Base-by-base conservation (phyloP, 1,140 invertebrate genomes). In the Hyles vespertilio region DNA sequence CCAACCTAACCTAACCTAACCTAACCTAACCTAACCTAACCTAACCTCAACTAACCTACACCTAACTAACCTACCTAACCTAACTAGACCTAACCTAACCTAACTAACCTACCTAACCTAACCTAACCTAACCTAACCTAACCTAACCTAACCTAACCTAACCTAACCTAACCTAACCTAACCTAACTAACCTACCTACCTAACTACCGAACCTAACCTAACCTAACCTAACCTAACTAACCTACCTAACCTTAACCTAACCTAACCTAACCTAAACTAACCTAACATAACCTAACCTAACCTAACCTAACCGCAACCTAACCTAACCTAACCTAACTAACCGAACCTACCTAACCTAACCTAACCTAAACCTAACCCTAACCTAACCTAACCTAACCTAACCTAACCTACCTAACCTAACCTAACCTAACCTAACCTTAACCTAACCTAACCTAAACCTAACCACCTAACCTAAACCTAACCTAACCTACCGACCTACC, bases 51-150 rank as follows among this genome's bases (percentile, higher is more conserved):
- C 56, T 57, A 57, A 57, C 56, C 56, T 57, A 57, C 50, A 47
- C 56, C 50, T 50, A 57, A 47, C 56, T 51, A 32, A 47, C 22
- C 36, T 58, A 5, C 6, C 11, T 6, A 51, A 51, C 64, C 68
- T 66, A 66, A 70, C 68, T 61, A 59, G 64, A 70, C 61, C 63
- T 61, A 70, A 70, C 68, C 68, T 66, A 70, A 66, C 63, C 63
- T 66, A 70, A 63, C 58, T 46, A 59, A 64, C 62, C 62, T 59
- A 64, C 62, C 62, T 59, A 64, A 64, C 62, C 62, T 59, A 64
- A 63, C 61, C 61, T 58, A 63, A 59, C 36, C 36, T 36, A 60
- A 60, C 63, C 58, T 56, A 65, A 60, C 63, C 58, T 56, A 65
- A 57, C 63, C 55, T 60, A 65, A 65, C 63, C 63, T 60, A 65